Conservation (phyloP, 2,888 invertebrate genomes). For the Rhynchonema sp. region DNA sequence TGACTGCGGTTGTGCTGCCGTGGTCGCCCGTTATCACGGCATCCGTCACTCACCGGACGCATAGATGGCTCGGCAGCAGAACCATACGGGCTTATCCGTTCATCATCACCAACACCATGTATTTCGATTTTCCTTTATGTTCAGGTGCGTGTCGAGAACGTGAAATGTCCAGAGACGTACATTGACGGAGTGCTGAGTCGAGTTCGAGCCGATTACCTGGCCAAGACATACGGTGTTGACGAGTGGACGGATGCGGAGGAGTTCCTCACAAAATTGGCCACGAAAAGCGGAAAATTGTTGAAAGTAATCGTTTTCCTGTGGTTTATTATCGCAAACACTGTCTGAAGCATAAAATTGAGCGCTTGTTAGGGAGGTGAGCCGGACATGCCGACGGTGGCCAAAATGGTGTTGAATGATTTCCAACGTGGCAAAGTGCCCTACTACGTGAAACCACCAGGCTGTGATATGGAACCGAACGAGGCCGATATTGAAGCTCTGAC, state of each 20-base stretch:
- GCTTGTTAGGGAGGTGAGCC: constrained; percentile 63
- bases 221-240: constrained; percentile 60
- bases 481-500: constrained; percentile 4
- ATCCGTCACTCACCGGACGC: too few species aligned
- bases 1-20: too few species aligned
- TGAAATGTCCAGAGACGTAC: constrained; percentile 84
- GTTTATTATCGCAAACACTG: background rate
- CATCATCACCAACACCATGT: too few species aligned
- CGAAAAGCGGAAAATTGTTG: constrained; percentile 62
- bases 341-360: background rate
- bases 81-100: too few species aligned
- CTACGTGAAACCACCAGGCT: constrained; percentile 38
- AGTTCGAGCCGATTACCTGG: constrained; percentile 67
- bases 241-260: constrained; percentile 61
- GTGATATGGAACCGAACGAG: constrained; percentile 10
- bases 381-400: constrained; percentile 63
- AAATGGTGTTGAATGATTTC: constrained; percentile 94
- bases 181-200: constrained; percentile 63
- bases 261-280: constrained; percentile 74
- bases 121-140: too few species aligned
- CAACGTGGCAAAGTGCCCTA: constrained; percentile 90
- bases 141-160: constrained; percentile 65
- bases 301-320: constrained; percentile 37
- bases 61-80: too few species aligned
- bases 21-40: too few species aligned